These are phyloP conservation scores for Lepus townsendii DNA, from an alignment of 2,797 vertebrate species.

Conservation along the genomic window DNA sequence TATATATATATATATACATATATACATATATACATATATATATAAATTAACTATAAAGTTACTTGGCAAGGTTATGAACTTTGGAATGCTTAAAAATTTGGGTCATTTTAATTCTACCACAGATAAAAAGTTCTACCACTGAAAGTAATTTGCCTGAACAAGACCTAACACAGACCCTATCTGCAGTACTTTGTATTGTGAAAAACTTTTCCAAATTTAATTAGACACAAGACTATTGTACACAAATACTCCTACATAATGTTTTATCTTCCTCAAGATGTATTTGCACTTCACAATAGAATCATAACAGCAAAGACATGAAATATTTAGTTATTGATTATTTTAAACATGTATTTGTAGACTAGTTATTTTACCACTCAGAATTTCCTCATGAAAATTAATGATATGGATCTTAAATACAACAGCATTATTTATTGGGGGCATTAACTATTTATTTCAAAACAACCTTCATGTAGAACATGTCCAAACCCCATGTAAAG, in stretches of 20 bases:
- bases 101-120: not conserved
- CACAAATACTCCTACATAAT: not conserved
- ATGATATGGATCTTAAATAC: conserved; percentile 71
- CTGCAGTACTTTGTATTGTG: not conserved
- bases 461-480: conserved; percentile 50
- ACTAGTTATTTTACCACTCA: conserved; percentile 57
- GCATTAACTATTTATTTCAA: conserved; percentile 47
- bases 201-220: not conserved
- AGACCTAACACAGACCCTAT: not conserved
- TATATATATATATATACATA: not conserved
- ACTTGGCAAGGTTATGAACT: not conserved
- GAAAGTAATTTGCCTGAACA: not conserved
- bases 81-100: not conserved
- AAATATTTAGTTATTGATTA: not conserved
- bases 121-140: not conserved
- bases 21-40: not conserved
- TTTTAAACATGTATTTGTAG: conserved; percentile 37
- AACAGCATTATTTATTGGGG: conserved; percentile 60
- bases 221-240: conserved; percentile 29
- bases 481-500: conserved; percentile 47
- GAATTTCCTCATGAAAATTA: conserved; percentile 46
- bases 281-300: not conserved
- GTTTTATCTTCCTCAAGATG: not conserved
- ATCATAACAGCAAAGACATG: not conserved
- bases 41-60: not conserved